Base-by-base conservation (phyloP, 2,888 invertebrate species). In the Campaea margaritaria region DNA sequence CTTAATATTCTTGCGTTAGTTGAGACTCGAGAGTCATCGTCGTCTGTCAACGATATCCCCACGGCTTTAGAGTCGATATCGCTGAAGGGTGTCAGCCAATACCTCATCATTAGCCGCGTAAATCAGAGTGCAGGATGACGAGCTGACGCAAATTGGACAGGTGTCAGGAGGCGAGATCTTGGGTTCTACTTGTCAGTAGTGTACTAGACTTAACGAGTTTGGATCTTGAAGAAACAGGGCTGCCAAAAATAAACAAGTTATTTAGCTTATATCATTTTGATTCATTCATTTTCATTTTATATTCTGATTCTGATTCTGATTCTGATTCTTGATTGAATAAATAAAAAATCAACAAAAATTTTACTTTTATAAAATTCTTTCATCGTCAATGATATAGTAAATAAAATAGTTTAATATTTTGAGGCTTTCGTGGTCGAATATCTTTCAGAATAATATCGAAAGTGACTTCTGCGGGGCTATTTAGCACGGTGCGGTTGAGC, bases 131-230 rank as follows among this genome's bases (percentile, higher is more conserved):
- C 80, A 76, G 64, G 72, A 71, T 74, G 77, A 78, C 70, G 76
- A 75, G 76, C 74, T 82, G 86, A 86, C 86, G 83, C 85, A 87
- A 87, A 87, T 87, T 87, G 86, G 87, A 86, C 87, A 85, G 85
- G 83, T 86, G 85, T 82, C 85, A 74, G 68, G 73, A 69, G 66
- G 58, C 72, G 71, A 66, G 74, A 72, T 74, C 72, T 70, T 64
- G 70, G 73, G 72, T 75, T 74, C 77, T 69, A 69, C 76, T 74
- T 73, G 73, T 81, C 81, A 81, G 76, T 82, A 78, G 74, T 75
- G 76, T 77, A 36, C 83, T 81, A 81, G 75, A 81, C 75, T 80
- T 85, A 83, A 85, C 84, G 85, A 86, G 84, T 82, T 83, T 81
- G 76, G 65, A 73, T 76, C 75, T 70, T 65, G 60, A 70, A 64